Evolutionary conservation across 2,797 vertebrate genomes (phyloP).

Genomic region (Agapornis canus): DNA sequence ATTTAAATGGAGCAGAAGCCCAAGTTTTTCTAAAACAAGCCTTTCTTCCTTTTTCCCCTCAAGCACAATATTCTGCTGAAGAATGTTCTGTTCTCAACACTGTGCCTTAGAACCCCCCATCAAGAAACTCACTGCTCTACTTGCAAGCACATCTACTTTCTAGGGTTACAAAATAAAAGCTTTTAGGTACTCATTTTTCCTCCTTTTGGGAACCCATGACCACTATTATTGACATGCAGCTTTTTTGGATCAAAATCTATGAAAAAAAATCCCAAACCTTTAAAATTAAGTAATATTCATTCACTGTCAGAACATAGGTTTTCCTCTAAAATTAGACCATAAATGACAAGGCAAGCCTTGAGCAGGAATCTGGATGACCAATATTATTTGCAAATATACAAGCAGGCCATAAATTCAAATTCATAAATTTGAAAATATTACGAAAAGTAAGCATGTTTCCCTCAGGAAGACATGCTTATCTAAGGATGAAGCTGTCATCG

Average conservation of each 20-base stretch:
- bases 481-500: not conserved
- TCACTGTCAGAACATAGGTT: not conserved
- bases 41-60: not conserved
- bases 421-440: not conserved
- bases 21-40: not conserved
- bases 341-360: not conserved
- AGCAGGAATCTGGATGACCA: not conserved
- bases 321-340: not conserved
- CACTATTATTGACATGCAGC: not conserved
- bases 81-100: not conserved
- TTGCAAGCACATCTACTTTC: not conserved
- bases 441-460: not conserved
- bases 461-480: not conserved
- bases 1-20: not conserved
- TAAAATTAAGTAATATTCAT: not conserved
- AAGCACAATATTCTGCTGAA: not conserved
- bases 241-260: not conserved
- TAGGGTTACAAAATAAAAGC: not conserved
- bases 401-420: not conserved
- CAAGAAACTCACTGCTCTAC: not conserved
- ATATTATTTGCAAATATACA: not conserved
- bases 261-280: not conserved
- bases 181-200: not conserved
- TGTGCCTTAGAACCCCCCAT: not conserved
- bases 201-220: not conserved